Conservation (phyloP, 2,113 vertebrate species). For the Aspiorhynchus laticeps region DNA sequence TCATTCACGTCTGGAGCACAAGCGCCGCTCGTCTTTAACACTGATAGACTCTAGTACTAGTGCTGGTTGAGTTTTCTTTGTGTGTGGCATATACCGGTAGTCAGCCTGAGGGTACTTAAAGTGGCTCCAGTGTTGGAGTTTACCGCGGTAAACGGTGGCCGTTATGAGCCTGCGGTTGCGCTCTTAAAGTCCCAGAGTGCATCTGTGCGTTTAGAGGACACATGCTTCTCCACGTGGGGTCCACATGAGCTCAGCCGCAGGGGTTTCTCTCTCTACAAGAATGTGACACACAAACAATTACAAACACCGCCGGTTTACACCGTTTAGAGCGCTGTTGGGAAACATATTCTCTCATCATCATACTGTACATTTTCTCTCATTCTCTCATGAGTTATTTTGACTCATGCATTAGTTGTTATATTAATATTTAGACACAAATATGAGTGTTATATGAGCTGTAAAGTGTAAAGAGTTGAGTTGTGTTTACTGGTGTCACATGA, state of each 20-base stretch:
- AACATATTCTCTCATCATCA: too few species aligned
- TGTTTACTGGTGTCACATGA: too few species aligned
- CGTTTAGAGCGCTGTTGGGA: background rate
- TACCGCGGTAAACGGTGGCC: constrained; percentile 10
- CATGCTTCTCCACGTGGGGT: constrained; percentile 55
- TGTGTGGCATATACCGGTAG: background rate
- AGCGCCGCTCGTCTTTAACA: too few species aligned
- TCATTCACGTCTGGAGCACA: too few species aligned
- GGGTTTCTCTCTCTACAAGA: background rate
- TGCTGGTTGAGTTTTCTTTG: background rate
- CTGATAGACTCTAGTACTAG: too few species aligned
- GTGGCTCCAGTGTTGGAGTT: background rate
- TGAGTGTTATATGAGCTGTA: background rate
- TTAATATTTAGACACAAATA: too few species aligned
- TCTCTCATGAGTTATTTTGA: too few species aligned
- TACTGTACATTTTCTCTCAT: too few species aligned
- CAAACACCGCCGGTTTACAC: background rate
- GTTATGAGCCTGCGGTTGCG: constrained; percentile 44
- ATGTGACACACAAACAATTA: background rate
- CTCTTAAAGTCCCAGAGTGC: constrained; percentile 54
- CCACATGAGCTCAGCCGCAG: background rate
- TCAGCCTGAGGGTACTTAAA: constrained; percentile 1
- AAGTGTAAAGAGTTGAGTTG: background rate
- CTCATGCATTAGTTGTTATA: too few species aligned
- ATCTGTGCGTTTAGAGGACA: constrained; percentile 67